These are phyloP conservation scores for Hystrix brachyura DNA, from an alignment of 2,113 vertebrate species.

Conservation along the genomic window DNA sequence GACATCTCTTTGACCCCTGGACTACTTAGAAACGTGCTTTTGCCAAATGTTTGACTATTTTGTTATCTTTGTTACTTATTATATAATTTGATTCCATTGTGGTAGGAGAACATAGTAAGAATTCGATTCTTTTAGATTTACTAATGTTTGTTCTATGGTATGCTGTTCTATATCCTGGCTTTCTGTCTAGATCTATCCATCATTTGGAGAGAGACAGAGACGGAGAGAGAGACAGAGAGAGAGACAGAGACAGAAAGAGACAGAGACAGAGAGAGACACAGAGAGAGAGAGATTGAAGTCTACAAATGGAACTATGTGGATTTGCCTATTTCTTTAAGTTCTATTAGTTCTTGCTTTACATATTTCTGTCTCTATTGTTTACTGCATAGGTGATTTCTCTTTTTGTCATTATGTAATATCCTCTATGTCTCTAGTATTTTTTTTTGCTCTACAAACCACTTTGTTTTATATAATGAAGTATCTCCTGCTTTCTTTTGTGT, in stretches of 20 bases:
- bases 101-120: not conserved
- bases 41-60: not conserved
- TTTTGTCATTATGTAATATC: not conserved
- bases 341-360: not conserved
- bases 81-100: not conserved
- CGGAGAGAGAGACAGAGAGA: not conserved
- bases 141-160: not conserved
- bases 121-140: not conserved
- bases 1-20: not conserved
- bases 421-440: not conserved
- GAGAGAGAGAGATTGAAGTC: not conserved
- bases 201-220: not conserved
- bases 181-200: not conserved
- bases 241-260: not conserved
- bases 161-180: not conserved
- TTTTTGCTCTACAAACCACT: not conserved
- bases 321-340: not conserved
- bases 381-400: not conserved
- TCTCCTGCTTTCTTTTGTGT: not conserved
- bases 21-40: not conserved
- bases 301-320: not conserved
- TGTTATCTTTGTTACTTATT: not conserved
- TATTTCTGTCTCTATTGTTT: not conserved
- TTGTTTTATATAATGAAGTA: not conserved
- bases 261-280: not conserved